These are phyloP conservation scores for Brenthis daphne DNA, from an alignment of 2,888 invertebrate genomes.

Conservation along the genomic window DNA sequence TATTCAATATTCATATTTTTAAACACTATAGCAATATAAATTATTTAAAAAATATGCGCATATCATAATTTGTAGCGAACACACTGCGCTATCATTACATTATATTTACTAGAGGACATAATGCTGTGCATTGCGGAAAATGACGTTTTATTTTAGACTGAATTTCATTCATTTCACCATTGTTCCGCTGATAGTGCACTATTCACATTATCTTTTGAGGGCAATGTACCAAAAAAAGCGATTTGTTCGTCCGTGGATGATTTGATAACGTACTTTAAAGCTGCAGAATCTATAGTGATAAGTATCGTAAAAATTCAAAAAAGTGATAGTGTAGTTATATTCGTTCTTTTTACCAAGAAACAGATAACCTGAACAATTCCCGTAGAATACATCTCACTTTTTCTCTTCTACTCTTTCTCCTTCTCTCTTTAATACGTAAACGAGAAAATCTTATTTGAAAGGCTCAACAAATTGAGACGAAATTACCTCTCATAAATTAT, in stretches of 20 bases:
- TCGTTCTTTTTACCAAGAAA: no score
- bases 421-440: constrained; percentile 1
- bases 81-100: constrained; percentile 14
- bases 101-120: constrained; percentile 25
- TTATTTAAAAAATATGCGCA: constrained; percentile 4
- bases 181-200: constrained; percentile 50
- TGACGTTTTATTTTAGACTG: constrained; percentile 38
- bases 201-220: constrained; percentile 61
- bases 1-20: not conserved
- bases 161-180: constrained; percentile 49
- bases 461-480: constrained; percentile 37
- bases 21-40: not conserved
- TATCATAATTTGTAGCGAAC: constrained; percentile 10
- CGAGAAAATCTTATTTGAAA: constrained; percentile 2
- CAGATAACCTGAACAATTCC: not conserved
- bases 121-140: constrained; percentile 33
- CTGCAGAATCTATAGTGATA: not conserved
- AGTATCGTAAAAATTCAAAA: no score
- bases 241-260: constrained; percentile 51
- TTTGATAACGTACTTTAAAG: not conserved
- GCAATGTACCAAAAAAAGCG: constrained; percentile 59
- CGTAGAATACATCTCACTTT: not conserved
- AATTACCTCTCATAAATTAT: constrained; percentile 41
- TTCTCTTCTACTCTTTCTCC: no score
- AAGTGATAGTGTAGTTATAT: no score